Base-by-base conservation (phyloP, 1,140 invertebrate species). In the Ips typographus region DNA sequence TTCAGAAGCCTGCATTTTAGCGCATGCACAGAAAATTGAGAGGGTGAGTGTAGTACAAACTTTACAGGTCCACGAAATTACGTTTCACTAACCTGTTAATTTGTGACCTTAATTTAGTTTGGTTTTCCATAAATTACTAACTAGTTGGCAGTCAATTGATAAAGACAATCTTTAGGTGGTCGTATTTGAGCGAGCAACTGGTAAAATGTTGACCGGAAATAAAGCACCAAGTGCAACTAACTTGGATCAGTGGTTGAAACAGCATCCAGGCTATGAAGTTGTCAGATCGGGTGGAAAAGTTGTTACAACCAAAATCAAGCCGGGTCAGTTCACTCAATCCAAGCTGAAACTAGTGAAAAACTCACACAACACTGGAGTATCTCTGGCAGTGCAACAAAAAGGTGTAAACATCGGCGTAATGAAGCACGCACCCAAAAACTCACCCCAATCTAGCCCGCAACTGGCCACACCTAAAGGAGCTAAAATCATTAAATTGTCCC, bases 231-330 rank as follows among this genome's bases (percentile, higher is more conserved):
- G 88, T 22, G 85, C 88, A 37, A 85, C 86, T 39, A 91, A 91
- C 79, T 82, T 97, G 4, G 89, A 90, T 76, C 83, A 86, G 5
- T 96, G 93, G 93, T 81, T 98, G 4, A 88, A 91, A 77, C 88
- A 91, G 67, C 90, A 96, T 87, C 93, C 93, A 8, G 90, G 89
- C 0, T 96, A 88, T 82, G 91, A 95, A 82, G 89, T 94, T 1
- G 83, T 94, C 1, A 84, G 87, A 66, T 87, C 91, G 0, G 87
- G 86, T 40, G 75, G 72, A 55, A 76, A 79, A 73, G 69, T 76
- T 40, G 73, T 77, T 3, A 75, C 77, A 5, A 72, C 74, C 40
- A 76, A 77, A 64, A 72, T 76, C 49, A 70, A 76, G 71, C 41
- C 71, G 8, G 68, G 68, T 40, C 70, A 72, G 44, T 57, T 76